phyloP scores from a whole-genome alignment of 2,797 vertebrate species.

The Mormyrus proboscirostris region DNA sequence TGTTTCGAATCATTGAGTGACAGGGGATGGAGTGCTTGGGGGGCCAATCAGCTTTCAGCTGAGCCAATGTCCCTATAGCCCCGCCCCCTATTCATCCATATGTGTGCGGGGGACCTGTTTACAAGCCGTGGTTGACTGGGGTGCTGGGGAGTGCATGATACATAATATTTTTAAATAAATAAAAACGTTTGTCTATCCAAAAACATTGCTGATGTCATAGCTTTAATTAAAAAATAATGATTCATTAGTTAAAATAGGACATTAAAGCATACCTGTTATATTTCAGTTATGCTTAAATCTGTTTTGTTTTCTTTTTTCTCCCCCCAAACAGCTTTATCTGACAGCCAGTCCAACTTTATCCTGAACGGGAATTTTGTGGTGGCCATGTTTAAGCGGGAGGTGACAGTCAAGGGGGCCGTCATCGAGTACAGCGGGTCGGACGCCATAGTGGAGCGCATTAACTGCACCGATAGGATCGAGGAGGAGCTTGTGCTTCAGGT shows the following conservation, averaged over 20 bases:
- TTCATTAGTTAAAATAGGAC: background rate
- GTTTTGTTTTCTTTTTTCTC: background rate
- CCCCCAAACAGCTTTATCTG: slow-evolving; percentile 75
- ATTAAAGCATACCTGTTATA: background rate
- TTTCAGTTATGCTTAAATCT: background rate
- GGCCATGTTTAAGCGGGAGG: slow-evolving; percentile 92
- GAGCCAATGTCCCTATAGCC: background rate
- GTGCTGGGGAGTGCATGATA: background rate
- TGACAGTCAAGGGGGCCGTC: slow-evolving; percentile 75
- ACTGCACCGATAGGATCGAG: slow-evolving; percentile 83
- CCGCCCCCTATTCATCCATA: background rate
- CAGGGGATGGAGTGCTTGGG: background rate
- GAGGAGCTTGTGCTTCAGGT: slow-evolving; percentile 87
- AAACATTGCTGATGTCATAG: background rate
- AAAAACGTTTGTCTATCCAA: background rate
- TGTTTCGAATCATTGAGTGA: background rate
- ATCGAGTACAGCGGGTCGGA: slow-evolving; percentile 96
- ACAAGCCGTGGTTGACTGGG: background rate
- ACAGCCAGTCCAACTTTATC: slow-evolving; percentile 79
- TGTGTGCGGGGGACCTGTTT: background rate
- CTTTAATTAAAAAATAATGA: background rate
- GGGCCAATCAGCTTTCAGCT: background rate
- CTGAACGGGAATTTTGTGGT: slow-evolving; percentile 97
- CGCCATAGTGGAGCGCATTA: slow-evolving; percentile 82
- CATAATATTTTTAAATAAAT: background rate